phyloP scores from a whole-genome alignment of 2,888 invertebrate species.

The Hydrotaea cyrtoneurina region DNA sequence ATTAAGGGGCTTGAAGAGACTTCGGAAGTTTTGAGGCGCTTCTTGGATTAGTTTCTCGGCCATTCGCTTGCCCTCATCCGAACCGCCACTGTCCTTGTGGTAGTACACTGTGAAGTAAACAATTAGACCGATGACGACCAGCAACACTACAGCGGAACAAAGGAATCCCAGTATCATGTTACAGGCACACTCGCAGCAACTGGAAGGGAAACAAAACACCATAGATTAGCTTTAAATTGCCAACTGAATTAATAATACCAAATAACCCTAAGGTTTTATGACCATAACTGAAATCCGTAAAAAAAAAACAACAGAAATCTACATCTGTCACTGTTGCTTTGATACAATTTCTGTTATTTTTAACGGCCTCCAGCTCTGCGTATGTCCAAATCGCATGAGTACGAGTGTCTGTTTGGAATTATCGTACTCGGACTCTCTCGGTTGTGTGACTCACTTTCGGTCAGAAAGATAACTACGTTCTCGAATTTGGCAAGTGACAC shows the following conservation, averaged over 20 bases:
- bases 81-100: slow-evolving; percentile 71
- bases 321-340: no score
- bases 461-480: neutral
- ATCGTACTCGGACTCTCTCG: neutral
- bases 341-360: no score
- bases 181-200: slow-evolving; percentile 78
- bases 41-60: slow-evolving; percentile 68
- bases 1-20: slow-evolving; percentile 71
- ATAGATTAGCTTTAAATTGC: no score
- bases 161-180: slow-evolving; percentile 75
- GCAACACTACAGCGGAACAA: slow-evolving; percentile 72
- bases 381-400: no score
- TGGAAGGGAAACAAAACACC: slow-evolving; percentile 63
- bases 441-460: neutral
- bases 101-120: slow-evolving; percentile 77
- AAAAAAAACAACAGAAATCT: no score
- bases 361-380: no score
- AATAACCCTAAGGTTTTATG: no score
- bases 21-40: slow-evolving; percentile 73
- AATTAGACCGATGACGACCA: slow-evolving; percentile 76
- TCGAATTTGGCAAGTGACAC: neutral
- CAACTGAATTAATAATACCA: no score
- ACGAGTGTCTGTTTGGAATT: no score
- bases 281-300: no score
- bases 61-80: slow-evolving; percentile 60